Base-by-base conservation (phyloP, 2,888 invertebrate species). In the Pollenia amentaria region DNA sequence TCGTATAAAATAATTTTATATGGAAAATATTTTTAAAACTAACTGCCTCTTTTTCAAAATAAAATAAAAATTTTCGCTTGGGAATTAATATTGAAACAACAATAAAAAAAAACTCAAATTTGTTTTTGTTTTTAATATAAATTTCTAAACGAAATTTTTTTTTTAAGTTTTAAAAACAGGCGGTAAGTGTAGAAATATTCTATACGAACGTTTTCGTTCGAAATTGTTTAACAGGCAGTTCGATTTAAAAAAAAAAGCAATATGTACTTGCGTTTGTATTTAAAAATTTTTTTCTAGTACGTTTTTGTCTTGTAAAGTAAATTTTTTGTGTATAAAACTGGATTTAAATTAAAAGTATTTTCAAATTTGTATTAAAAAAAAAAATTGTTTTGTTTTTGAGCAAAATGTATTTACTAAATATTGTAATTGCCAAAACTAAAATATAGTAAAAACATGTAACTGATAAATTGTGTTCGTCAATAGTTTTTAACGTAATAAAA, bases 381-480 rank as follows among this genome's bases (percentile, higher is more conserved):
- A 55, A 7, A 11, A 21, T 29, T 44, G 44, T 46, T 46, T 9
- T 69, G 12, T 29, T 29, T 29, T 29, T 29, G 6, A 29, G 29
- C 46, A 70, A 48, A 84, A 18, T 53, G 44, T 72, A 64, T 51
- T 72, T 51, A 72, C 53, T 79, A 11, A 18, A 10, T 65, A 69
- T 55, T 72, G 14, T 64, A 46, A 55, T 72, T 44, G 46, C 64
- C 40, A 64, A 80, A 62, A 42, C 3, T 48, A 60, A 60, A 60
- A 51, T 42, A 12, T 44, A 40, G n/a, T 62, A 2, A 29, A 29
- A 29, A 29, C 1, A 44, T 80, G 72, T 72, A 72, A 72, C 70
- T 46, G 57, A 79, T 3, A 16, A 80, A 65, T 65, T 81, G 86
- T 86, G 86, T 83, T 86, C 82, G 82, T 79, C 69, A 64, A 79